These are phyloP conservation scores for Tuberolachnus salignus DNA, from an alignment of 2,888 invertebrate genomes.

Conservation along the genomic window DNA sequence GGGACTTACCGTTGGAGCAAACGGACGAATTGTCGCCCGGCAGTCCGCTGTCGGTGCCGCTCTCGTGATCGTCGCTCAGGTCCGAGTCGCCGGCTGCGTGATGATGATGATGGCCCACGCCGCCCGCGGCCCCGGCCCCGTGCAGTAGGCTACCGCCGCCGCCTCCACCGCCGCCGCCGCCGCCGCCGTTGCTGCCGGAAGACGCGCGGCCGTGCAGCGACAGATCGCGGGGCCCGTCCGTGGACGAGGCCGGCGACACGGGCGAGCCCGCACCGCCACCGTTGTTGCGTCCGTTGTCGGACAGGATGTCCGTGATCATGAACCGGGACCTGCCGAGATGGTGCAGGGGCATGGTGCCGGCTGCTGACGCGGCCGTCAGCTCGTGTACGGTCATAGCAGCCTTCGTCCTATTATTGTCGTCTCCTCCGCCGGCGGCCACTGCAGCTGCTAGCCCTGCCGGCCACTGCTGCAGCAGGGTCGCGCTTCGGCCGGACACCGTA, in stretches of 20 bases:
- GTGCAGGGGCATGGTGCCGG: conserved; percentile 67
- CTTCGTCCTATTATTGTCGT: conserved; percentile 62
- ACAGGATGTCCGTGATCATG: conserved; percentile 89
- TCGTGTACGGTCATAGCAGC: conserved; percentile 61
- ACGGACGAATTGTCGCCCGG: conserved; percentile 67
- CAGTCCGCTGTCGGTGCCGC: conserved; percentile 66
- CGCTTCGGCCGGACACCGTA: conserved; percentile 29
- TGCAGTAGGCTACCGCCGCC: conserved; percentile 59
- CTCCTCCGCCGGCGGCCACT: conserved; percentile 54
- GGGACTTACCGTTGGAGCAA: conserved; percentile 67
- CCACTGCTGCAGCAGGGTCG: conserved; percentile 35
- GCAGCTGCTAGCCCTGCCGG: conserved; percentile 50
- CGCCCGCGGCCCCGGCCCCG: conserved; percentile 66
- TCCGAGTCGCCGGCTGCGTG: conserved; percentile 62
- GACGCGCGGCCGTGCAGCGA: conserved; percentile 65
- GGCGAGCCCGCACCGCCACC: conserved; percentile 63
- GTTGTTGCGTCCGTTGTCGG: conserved; percentile 63
- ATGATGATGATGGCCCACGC: conserved; percentile 61
- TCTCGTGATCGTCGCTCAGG: conserved; percentile 68
- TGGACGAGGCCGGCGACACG: conserved; percentile 65
- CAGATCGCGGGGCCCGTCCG: conserved; percentile 67
- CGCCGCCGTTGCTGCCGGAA: conserved; percentile 66
- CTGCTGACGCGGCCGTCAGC: conserved; percentile 61
- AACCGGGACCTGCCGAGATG: conserved; percentile 73
- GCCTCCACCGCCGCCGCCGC: conserved; percentile 67